A percentile compares a stretch with the other conserved stretches of the same genome.
These are phyloP conservation scores for Pseudorhombus dupliciocellatus DNA, from an alignment of 2,113 vertebrate genomes.

Conservation along the genomic window DNA sequence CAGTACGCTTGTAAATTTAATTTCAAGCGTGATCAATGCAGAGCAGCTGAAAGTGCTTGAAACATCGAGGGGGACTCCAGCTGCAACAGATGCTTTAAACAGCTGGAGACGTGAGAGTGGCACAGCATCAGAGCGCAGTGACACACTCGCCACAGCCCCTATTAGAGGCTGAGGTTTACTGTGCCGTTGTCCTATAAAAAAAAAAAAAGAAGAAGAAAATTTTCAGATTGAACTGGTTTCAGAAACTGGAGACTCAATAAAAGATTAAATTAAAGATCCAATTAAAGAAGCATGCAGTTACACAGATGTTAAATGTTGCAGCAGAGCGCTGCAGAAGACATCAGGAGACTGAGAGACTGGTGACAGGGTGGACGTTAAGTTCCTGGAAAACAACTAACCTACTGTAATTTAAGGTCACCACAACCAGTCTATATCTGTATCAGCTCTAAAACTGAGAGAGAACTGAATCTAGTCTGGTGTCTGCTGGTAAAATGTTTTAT, in stretches of 20 bases:
- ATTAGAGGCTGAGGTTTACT: slow-evolving; percentile 41
- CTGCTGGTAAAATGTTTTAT: no score
- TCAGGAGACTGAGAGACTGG: neutral
- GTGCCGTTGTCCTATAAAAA: slow-evolving; percentile 19
- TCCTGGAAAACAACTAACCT: neutral
- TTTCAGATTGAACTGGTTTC: slow-evolving; percentile 21
- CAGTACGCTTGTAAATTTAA: slow-evolving; percentile 3
- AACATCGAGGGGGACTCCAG: no score
- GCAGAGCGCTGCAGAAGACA: neutral
- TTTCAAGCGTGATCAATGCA: no score
- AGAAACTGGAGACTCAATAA: slow-evolving; percentile 20
- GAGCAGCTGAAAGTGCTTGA: no score
- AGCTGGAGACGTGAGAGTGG: slow-evolving; percentile 31
- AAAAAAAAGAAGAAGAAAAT: slow-evolving; percentile 20
- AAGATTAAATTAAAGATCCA: slow-evolving; percentile 28
- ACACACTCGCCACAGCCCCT: slow-evolving; percentile 25
- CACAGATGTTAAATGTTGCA: slow-evolving; percentile 6
- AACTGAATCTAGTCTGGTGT: no score
- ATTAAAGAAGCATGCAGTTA: slow-evolving; percentile 39
- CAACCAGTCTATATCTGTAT: neutral
- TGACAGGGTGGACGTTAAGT: neutral
- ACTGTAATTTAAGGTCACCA: neutral
- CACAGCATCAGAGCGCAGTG: slow-evolving; percentile 39
- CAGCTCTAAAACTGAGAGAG: neutral
- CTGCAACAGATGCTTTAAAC: slow-evolving; percentile 55